Evolutionary conservation across 2,797 vertebrate species (phyloP).

Genomic region (Erithacus rubecula): DNA sequence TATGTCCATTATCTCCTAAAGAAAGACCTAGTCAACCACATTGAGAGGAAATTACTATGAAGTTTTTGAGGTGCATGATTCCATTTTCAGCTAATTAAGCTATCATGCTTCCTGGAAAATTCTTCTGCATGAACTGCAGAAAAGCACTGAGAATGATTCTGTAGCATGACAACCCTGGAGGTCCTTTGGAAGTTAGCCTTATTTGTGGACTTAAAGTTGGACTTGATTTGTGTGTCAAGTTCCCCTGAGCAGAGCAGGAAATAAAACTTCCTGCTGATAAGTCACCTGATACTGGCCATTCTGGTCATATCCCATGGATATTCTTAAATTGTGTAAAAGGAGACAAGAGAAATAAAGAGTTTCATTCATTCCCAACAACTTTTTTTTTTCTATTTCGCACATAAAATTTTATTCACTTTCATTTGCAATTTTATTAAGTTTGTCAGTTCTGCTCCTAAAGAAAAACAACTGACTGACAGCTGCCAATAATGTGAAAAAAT

Average conservation of each 20-base stretch:
- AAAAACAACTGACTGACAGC: neutral
- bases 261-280: neutral
- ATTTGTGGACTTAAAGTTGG: neutral
- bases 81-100: neutral
- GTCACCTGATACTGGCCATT: neutral
- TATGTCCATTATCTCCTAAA: neutral
- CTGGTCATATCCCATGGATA: neutral
- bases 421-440: neutral
- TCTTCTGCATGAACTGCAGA: neutral
- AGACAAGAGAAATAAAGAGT: neutral
- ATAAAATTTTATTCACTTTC: neutral
- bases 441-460: neutral
- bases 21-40: neutral
- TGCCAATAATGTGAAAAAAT: neutral
- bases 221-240: neutral
- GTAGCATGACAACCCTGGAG: neutral
- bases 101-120: neutral
- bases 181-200: neutral
- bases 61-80: neutral
- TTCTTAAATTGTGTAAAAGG: neutral
- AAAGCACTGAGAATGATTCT: neutral
- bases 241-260: neutral
- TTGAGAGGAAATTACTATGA: neutral
- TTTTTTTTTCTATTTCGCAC: neutral
- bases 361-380: neutral